Conservation (phyloP, 2,888 invertebrate species). For the Latheticus oryzae region DNA sequence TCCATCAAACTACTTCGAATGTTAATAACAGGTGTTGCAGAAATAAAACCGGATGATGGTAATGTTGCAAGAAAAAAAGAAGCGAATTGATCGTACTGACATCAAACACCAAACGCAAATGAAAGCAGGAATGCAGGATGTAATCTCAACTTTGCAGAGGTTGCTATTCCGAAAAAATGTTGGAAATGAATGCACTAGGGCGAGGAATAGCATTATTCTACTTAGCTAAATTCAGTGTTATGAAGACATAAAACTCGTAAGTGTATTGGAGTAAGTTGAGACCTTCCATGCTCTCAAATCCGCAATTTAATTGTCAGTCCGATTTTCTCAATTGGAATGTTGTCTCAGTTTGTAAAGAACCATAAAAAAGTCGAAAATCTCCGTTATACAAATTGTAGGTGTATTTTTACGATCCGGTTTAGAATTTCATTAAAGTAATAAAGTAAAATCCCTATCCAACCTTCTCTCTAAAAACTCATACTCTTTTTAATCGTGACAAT, state of each 20-base stretch:
- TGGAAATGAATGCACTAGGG: too few relatives aligned
- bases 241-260: too few relatives aligned
- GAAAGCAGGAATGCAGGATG: constrained; percentile 27
- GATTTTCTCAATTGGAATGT: constrained; percentile 2
- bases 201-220: too few relatives aligned
- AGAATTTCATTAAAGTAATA: neutral
- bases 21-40: constrained; percentile 22
- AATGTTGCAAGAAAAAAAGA: constrained; percentile 5
- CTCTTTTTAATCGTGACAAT: neutral
- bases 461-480: neutral
- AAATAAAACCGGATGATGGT: constrained; percentile 7
- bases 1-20: constrained; percentile 9
- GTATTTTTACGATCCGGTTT: constrained; percentile 3
- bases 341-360: too few relatives aligned
- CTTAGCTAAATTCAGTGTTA: too few relatives aligned
- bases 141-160: too few relatives aligned
- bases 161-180: too few relatives aligned
- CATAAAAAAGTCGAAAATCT: constrained; percentile 3
- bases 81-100: constrained; percentile 13
- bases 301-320: too few relatives aligned
- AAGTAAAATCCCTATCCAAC: neutral
- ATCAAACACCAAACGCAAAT: constrained; percentile 16
- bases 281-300: too few relatives aligned
- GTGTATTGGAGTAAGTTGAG: too few relatives aligned
- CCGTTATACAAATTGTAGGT: constrained; percentile 22